phyloP scores from a whole-genome alignment of 1,140 invertebrate species.

The Paralvinella palmiformis region DNA sequence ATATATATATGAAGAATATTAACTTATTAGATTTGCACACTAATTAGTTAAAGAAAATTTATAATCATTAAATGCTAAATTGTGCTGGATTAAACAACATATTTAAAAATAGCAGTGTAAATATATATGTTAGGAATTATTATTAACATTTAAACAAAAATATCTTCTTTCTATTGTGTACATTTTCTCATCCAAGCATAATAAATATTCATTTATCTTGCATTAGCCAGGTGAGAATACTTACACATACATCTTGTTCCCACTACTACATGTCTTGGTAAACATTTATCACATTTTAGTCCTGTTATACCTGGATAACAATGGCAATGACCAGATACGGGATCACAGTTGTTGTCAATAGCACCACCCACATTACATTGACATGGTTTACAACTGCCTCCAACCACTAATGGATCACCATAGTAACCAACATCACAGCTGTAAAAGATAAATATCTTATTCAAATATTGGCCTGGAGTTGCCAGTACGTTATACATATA shows the following conservation, averaged over 20 bases:
- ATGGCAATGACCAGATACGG: slow-evolving; percentile 55
- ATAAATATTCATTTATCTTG: no score
- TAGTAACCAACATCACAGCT: slow-evolving; percentile 90
- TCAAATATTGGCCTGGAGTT: slow-evolving; percentile 23
- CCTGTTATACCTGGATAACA: slow-evolving; percentile 92
- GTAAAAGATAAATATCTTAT: slow-evolving; percentile 6
- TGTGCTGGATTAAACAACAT: no score
- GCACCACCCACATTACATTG: slow-evolving; percentile 75
- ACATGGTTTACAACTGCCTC: slow-evolving; percentile 76
- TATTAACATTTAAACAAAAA: no score
- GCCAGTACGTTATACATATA: background rate
- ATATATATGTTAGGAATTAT: no score
- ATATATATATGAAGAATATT: no score
- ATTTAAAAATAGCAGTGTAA: no score
- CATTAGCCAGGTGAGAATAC: no score
- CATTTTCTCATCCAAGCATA: no score
- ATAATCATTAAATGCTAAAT: no score
- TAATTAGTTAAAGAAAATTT: no score
- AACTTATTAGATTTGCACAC: no score
- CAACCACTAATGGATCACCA: slow-evolving; percentile 76
- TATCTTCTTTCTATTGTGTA: no score
- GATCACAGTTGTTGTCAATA: slow-evolving; percentile 54
- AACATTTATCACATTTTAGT: slow-evolving; percentile 89
- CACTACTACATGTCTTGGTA: slow-evolving; percentile 65
- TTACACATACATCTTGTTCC: slow-evolving; percentile 68